Base-by-base conservation (phyloP, 2,113 vertebrate genomes). In the Tychaedon coryphoeus region DNA sequence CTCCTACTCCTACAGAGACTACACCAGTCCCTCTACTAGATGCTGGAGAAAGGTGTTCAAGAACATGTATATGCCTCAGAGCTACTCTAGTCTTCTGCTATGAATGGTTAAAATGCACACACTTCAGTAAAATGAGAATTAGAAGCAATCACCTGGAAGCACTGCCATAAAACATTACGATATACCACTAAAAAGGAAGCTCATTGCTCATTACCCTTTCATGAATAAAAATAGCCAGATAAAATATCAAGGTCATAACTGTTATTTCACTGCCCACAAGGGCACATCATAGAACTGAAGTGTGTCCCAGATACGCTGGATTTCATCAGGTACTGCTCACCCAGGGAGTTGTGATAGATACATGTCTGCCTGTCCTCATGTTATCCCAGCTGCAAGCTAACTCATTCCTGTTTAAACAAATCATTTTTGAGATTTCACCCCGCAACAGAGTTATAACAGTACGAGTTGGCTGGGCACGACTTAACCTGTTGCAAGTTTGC, bases 151-250 rank as follows among this genome's bases (percentile, higher is more conserved):
- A 91, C 45, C 58, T 85, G 42, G 66, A 93, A 86, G 47, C 13
- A 82, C 22, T 6, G 12, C 33, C 64, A 66, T 83, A 86, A 90
- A 94, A 81, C 61, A 81, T 38, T 34, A 77, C 1, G 0, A 92
- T 56, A 51, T 11, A 77, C 33, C 40, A 73, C 34, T 82, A 33
- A 67, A 95, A 92, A 60, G 18, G 42, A 86, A 90, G 58, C 56
- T 73, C 7, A 45, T 48, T 82, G 50, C 85, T 91, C 74, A 51
- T 53, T 74, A 93, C 23, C 7, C 31, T 85, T 80, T 71, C 38
- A 80, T 53, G 56, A 95, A 86, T 60, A 94, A 88, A 86, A 94
- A 88, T 25, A 80, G 36, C 26, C n/a, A 60, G 72, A 51, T 45
- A 90, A 83, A 90, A 60, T 71, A 90, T 45, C 79, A 94, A 81